Percentiles rank a stretch among this genome's conserved stretches.
Evolutionary conservation across 1,140 invertebrate genomes (phyloP).

Genomic region (Papilio glaucus): DNA sequence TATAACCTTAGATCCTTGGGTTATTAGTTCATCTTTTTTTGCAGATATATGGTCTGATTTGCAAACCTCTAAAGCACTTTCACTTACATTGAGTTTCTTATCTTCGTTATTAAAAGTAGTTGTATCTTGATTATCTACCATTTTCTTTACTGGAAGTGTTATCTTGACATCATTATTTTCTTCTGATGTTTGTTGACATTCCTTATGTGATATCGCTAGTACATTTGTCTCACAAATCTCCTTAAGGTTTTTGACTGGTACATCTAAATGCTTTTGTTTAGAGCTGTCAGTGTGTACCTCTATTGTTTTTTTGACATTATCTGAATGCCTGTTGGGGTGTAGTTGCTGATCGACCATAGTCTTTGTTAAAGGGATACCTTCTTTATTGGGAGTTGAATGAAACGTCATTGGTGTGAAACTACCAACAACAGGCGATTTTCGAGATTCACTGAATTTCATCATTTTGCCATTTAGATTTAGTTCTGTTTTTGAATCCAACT

Average conservation of each 20-base stretch:
- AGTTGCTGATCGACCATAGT: conserved; percentile 76
- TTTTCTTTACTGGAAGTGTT: not conserved
- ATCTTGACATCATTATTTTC: conserved; percentile 18
- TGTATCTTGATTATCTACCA: not conserved
- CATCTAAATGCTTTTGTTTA: conserved; percentile 61
- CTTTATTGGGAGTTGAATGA: conserved; percentile 78
- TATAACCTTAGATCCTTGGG: not conserved
- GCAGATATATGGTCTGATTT: not conserved
- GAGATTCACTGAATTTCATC: conserved; percentile 72
- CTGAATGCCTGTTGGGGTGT: conserved; percentile 72
- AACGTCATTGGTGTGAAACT: conserved; percentile 73
- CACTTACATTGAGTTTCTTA: not conserved
- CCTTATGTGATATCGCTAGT: conserved; percentile 33
- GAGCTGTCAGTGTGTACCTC: conserved; percentile 73
- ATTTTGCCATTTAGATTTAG: conserved; percentile 70
- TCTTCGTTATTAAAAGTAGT: not conserved
- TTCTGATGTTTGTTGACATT: conserved; percentile 25
- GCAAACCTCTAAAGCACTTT: not conserved
- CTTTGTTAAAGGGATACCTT: conserved; percentile 74
- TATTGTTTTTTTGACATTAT: conserved; percentile 77
- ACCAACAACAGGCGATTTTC: conserved; percentile 73
- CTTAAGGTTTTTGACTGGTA: conserved; percentile 44
- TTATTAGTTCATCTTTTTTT: not conserved
- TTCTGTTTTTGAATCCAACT: conserved; percentile 59
- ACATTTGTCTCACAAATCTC: conserved; percentile 46